These are phyloP conservation scores for Cataglyphis albicans DNA, from an alignment of 2,888 invertebrate genomes.

Conservation along the genomic window DNA sequence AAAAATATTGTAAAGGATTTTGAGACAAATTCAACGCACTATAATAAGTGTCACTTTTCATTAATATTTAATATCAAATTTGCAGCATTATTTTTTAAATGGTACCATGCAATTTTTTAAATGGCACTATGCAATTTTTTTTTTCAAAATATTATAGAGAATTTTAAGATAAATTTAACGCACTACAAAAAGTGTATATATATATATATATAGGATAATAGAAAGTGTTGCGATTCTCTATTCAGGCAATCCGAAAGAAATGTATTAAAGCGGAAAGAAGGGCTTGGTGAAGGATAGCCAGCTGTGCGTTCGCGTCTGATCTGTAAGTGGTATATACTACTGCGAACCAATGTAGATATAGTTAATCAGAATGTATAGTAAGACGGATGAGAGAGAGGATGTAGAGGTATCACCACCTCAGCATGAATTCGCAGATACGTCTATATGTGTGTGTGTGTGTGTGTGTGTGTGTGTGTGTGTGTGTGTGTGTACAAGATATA, in stretches of 20 bases:
- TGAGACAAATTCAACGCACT: no score
- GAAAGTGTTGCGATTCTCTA: neutral
- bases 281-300: slow-evolving; percentile 18
- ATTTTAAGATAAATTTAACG: no score
- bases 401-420: neutral
- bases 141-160: no score
- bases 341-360: slow-evolving; percentile 5
- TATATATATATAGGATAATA: neutral
- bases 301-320: slow-evolving; percentile 40
- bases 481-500: neutral
- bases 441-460: neutral
- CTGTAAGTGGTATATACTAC: slow-evolving; percentile 31
- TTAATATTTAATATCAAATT: slow-evolving; percentile 1
- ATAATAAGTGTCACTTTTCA: neutral
- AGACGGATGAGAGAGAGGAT: neutral
- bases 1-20: no score
- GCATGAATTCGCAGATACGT: slow-evolving; percentile 17
- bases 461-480: no score
- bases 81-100: neutral
- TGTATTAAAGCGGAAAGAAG: neutral
- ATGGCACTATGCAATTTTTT: no score
- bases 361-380: slow-evolving; percentile 38
- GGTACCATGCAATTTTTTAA: no score
- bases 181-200: no score
- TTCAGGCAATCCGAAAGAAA: neutral